Percentiles rank a stretch among this genome's conserved stretches.
Evolutionary conservation across 2,113 vertebrate genomes (phyloP).

Genomic region (Chaenogobius annularis): DNA sequence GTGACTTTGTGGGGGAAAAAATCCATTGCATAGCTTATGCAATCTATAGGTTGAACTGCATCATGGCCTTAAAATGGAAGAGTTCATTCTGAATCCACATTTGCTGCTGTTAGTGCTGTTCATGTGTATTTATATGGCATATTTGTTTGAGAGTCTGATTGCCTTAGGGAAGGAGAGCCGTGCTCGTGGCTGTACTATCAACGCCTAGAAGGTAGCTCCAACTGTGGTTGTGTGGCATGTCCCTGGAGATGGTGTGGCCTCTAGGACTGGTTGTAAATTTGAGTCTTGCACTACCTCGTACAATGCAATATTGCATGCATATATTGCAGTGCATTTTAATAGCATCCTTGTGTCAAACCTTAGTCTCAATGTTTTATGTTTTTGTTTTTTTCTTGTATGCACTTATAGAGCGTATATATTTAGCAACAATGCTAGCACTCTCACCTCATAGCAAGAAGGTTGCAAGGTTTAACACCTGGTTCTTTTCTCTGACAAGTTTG

Average conservation of each 20-base stretch:
- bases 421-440: too few relatives aligned
- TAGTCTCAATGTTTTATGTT: neutral
- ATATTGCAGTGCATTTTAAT: too few relatives aligned
- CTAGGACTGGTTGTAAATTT: neutral
- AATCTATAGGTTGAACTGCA: neutral
- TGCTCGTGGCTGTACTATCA: neutral
- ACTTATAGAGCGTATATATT: too few relatives aligned
- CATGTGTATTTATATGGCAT: slow-evolving; percentile 9
- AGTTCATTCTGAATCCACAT: neutral
- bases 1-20: too few relatives aligned
- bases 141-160: neutral
- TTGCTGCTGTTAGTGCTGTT: neutral
- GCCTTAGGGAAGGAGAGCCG: neutral
- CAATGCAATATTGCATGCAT: neutral
- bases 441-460: too few relatives aligned
- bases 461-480: too few relatives aligned
- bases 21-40: neutral
- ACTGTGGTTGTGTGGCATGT: neutral
- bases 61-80: neutral
- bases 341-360: too few relatives aligned
- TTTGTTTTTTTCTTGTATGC: too few relatives aligned
- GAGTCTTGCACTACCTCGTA: neutral
- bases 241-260: neutral
- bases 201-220: too few relatives aligned
- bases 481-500: too few relatives aligned